Evolutionary conservation across 2,888 invertebrate species (phyloP), one percentile per base, ranked within the genome.

Genomic region (Creontiades dilutus): DNA sequence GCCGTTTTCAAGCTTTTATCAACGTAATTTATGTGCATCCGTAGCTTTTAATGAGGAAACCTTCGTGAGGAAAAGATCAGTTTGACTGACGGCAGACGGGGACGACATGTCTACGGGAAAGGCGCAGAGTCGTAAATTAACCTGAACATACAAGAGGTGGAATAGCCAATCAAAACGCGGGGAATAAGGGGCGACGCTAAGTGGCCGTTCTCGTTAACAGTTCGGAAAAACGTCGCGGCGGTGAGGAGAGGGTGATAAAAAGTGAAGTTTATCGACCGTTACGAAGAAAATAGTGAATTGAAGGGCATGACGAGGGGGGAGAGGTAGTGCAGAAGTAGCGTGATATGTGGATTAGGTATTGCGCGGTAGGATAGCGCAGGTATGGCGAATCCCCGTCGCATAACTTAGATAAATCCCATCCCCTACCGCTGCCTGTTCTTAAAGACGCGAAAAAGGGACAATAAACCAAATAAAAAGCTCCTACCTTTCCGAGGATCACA

Each of bases 381-480:
- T 55, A 46, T 52, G 28, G 86, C 37, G 86, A 57, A 86, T 19
- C n/a, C 75, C 16, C 87, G 48, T 75, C 82, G 89, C 89, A 89
- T 89, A 88, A 88, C 88, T 88, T 88, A 88, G 88, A 88, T 88
- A 88, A 80, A 68, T 68, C 88, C 80, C 78, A 47, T 68, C 86
- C 61, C 52, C 85, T 61, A 55, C 46, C n/a, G n/a, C n/a, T 47
- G 81, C 16, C 52, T 27, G 52, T 47, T 37, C 78, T 61, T 85
- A 82, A 78, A 88, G 88, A 88, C 88, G 68, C 68, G 68, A 68
- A 88, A 46, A 86, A 68, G 88, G 55, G 75, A 90, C 90, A 76
- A 90, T 90, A 90, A 90, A 86, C 76, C 57, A 90, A 90, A 87
- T 76, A 87, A 90, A 90, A 90, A 90, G 90, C 75, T 55, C 48